Evolutionary conservation across 2,113 vertebrate species (phyloP), one percentile per base, ranked within the genome.

Genomic region (Thomomys bottae): DNA sequence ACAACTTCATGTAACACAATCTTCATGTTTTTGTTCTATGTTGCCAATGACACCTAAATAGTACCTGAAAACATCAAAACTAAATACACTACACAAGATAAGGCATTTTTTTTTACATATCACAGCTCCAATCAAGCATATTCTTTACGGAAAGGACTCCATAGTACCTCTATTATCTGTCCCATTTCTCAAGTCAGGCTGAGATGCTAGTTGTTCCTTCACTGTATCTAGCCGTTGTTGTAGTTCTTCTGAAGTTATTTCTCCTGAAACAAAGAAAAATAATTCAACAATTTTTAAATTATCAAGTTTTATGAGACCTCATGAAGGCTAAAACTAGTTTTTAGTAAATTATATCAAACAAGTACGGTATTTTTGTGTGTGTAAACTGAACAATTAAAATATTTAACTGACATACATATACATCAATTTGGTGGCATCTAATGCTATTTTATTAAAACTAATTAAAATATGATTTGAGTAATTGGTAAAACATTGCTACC

Each of bases 171-270:
- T 94, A 87, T 87, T 97, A 96, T 97, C 97, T 15, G 98, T 96
- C 93, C 96, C 98, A 76, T 96, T 97, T 95, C 98, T 98, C 10
- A 96, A 76, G 54, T 91, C 96, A 81, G 98, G 97, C 85, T 98
- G 98, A 8, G 98, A 98, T 4, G 98, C 98, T 84, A 99, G 96
- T 2, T 98, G 98, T 84, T 99, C 98, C 94, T 99, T 99, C 28
- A 98, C 98, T 24, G 98, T 98, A 77, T 98, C 98, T 87, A 99
- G 97, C 83, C 99, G 98, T 36, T 98, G 99, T 28, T 98, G 98
- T 38, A 99, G 97, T 95, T 99, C 99, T 97, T 99, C 98, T 59
- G 99, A 99, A 81, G 99, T 99, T 96, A 99, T 98, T 97, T 99
- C 99, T 90, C 99, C 99, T 99, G 95, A 96, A 97, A 96, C 8